These are phyloP conservation scores for Amphilophus citrinellus DNA, from an alignment of 2,113 vertebrate genomes.

Conservation along the genomic window DNA sequence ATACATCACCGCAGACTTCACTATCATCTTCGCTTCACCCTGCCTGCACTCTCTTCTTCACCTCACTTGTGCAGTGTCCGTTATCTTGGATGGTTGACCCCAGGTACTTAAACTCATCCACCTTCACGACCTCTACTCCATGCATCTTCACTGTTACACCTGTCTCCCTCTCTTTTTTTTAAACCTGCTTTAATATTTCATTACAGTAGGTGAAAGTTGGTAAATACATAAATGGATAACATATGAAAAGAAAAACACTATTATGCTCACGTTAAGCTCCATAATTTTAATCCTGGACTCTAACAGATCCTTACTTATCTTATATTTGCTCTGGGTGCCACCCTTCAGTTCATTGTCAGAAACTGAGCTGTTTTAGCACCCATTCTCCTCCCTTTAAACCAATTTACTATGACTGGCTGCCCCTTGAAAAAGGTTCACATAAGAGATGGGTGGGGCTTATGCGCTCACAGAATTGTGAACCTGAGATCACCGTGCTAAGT, in stretches of 20 bases:
- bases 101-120: background rate
- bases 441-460: background rate
- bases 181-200: background rate
- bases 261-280: background rate
- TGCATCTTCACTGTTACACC: too few relatives aligned
- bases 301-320: background rate
- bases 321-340: background rate
- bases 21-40: background rate
- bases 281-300: background rate
- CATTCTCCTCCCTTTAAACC: background rate
- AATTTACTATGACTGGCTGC: background rate
- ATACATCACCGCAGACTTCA: too few relatives aligned
- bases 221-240: background rate
- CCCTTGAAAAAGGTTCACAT: background rate
- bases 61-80: background rate
- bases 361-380: background rate
- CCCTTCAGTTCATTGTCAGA: background rate
- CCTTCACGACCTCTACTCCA: too few relatives aligned
- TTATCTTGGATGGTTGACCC: background rate
- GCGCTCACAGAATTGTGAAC: background rate
- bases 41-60: background rate
- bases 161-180: too few relatives aligned
- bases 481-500: background rate
- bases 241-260: background rate
- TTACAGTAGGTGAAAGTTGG: background rate